These are phyloP conservation scores for Cranoglanis bouderius DNA, from an alignment of 2,113 vertebrate species.

Conservation along the genomic window DNA sequence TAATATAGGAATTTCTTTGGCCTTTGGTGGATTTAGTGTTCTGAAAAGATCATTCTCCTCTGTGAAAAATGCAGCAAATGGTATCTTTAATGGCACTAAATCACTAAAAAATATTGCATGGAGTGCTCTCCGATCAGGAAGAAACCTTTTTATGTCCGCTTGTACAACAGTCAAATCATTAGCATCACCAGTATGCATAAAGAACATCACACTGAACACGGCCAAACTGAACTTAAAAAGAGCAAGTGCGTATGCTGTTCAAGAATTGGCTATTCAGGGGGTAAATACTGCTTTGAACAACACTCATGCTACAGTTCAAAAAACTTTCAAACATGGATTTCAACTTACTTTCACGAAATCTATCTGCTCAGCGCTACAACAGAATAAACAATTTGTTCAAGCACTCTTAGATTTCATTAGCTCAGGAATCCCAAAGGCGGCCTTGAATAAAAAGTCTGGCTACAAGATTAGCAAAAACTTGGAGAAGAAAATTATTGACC, in stretches of 20 bases:
- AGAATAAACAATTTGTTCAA: slow-evolving; percentile 27
- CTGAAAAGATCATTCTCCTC: not conserved
- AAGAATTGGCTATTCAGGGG: slow-evolving; percentile 36
- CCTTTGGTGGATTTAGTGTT: slow-evolving; percentile 31
- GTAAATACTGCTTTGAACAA: slow-evolving; percentile 25
- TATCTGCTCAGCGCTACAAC: not conserved
- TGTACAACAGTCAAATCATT: not conserved
- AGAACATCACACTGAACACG: not conserved
- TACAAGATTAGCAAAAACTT: slow-evolving; percentile 27
- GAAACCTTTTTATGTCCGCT: not conserved
- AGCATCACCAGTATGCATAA: not conserved
- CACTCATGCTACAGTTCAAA: slow-evolving; percentile 20
- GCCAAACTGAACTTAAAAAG: slow-evolving; percentile 25
- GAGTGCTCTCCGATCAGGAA: slow-evolving; percentile 37
- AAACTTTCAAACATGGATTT: slow-evolving; percentile 4
- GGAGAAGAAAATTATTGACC: not conserved
- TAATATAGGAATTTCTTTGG: slow-evolving; percentile 39
- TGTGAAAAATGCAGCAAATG: not conserved
- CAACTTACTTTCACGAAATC: not conserved
- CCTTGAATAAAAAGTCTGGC: not conserved
- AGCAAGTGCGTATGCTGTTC: slow-evolving; percentile 23
- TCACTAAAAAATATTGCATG: slow-evolving; percentile 19
- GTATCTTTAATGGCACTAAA: slow-evolving; percentile 31
- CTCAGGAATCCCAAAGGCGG: slow-evolving; percentile 30
- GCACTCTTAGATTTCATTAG: slow-evolving; percentile 16